These are phyloP conservation scores for Yponomeuta evonymella DNA, from an alignment of 2,888 invertebrate species.

Conservation along the genomic window DNA sequence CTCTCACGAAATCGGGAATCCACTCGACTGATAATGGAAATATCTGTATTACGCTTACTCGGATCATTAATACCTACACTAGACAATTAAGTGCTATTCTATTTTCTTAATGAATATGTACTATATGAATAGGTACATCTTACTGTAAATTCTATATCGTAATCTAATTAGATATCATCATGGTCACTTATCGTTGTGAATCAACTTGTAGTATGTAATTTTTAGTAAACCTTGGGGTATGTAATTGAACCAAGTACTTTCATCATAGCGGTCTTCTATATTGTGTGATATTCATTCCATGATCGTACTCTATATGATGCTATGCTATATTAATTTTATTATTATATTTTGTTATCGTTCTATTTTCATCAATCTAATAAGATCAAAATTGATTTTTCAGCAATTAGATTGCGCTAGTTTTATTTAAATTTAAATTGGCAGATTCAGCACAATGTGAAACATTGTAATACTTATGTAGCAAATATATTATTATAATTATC, in stretches of 20 bases:
- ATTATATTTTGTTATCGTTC: constrained; percentile 47
- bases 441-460: constrained; percentile 55
- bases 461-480: constrained; percentile 41
- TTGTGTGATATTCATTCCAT: constrained; percentile 74
- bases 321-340: constrained; percentile 39
- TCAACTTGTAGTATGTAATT: constrained; percentile 15
- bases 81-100: constrained; percentile 70
- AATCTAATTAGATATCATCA: constrained; percentile 39
- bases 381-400: constrained; percentile 30
- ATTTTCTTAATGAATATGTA: constrained; percentile 53
- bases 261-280: constrained; percentile 57
- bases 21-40: constrained; percentile 67
- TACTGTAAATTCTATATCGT: constrained; percentile 35
- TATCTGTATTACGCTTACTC: constrained; percentile 75
- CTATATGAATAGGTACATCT: constrained; percentile 53
- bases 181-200: constrained; percentile 23
- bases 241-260: constrained; percentile 23
- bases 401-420: constrained; percentile 73
- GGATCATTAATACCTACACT: constrained; percentile 53
- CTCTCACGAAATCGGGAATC: constrained; percentile 68
- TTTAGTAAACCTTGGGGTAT: constrained; percentile 9
- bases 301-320: constrained; percentile 20
- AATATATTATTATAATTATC: constrained; percentile 29
- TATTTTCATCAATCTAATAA: constrained; percentile 15
- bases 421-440: constrained; percentile 38